Evolutionary conservation across 2,888 invertebrate species (phyloP).

Genomic region (Diarsia brunnea): DNA sequence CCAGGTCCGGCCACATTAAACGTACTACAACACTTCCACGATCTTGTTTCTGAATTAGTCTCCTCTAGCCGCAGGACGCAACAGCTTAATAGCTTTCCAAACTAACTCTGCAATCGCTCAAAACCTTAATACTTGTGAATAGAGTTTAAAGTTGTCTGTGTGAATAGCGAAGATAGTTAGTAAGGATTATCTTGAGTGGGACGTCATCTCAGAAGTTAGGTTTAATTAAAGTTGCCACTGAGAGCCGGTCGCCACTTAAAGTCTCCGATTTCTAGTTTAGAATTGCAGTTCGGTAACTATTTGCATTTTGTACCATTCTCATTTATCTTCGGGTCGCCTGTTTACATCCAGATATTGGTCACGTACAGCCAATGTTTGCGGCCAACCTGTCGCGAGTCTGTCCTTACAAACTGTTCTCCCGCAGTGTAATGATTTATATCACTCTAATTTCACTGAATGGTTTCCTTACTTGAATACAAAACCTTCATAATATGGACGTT

Average conservation of each 20-base stretch:
- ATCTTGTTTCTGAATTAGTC: slow-evolving; percentile 78
- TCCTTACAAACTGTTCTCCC: background rate
- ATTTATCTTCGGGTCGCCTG: slow-evolving; percentile 61
- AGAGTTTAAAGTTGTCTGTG: slow-evolving; percentile 62
- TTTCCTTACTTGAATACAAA: background rate
- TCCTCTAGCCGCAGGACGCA: slow-evolving; percentile 77
- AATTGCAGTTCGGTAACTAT: slow-evolving; percentile 81
- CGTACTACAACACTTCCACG: slow-evolving; percentile 67
- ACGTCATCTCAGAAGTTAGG: slow-evolving; percentile 86
- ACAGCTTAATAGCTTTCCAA: slow-evolving; percentile 78
- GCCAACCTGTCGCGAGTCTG: background rate
- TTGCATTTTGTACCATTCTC: slow-evolving; percentile 78
- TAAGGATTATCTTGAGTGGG: slow-evolving; percentile 82
- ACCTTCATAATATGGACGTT: background rate
- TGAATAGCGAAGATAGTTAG: slow-evolving; percentile 49
- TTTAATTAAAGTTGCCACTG: slow-evolving; percentile 87
- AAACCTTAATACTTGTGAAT: slow-evolving; percentile 57
- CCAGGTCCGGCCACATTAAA: slow-evolving; percentile 48
- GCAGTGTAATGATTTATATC: background rate
- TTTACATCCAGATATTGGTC: slow-evolving; percentile 56
- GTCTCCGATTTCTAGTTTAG: slow-evolving; percentile 79
- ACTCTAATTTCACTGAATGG: background rate
- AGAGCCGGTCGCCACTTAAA: slow-evolving; percentile 79
- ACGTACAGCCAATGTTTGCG: slow-evolving; percentile 20
- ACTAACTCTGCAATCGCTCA: slow-evolving; percentile 29